Base-by-base conservation (phyloP, 2,797 vertebrate species). In the Sebastes nivosus region DNA sequence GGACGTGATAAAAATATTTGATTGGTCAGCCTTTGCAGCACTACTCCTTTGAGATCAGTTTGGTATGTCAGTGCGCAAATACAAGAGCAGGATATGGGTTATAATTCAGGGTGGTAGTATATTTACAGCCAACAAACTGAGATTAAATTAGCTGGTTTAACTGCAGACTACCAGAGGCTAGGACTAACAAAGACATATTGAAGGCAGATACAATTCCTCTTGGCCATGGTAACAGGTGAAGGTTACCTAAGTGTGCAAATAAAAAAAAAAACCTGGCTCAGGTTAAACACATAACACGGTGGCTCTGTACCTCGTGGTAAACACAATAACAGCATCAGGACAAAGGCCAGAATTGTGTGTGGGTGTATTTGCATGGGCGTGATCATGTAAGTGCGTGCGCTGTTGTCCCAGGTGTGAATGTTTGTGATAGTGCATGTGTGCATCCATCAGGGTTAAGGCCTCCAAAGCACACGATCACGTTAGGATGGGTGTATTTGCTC, bases 341-440 rank as follows among this genome's bases (percentile, higher is more conserved):
- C 69, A 65, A 54, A 14, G 52, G 27, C 4, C 65, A 10, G 10
- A 30, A 27, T 8, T 55, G 63, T 67, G 61, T 65, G 83, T 84
- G 72, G 46, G 75, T 6, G 70, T 86, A 32, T 86, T 79, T 87
- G 72, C 72, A 52, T 68, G 29, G 79, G 72, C 36, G 81, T 81
- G 61, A 77, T 77, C 50, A 25, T 63, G 67, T 77, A 18, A 32
- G 66, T 46, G 73, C 80, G 55, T 59, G 42, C 67, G 67, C 67
- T 58, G n/a, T 52, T 75, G 79, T 66, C n/a, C 55, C 50, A 81
- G 67, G 58, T 85, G 75, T 74, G 54, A 55, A 30, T 70, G 25
- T 36, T 24, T 14, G 12, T 5, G 36, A 18, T 6, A 18, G 54
- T 5, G 5, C 16, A 4, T 38, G 27, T 66, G 25, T 70, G 24